Percentiles rank a stretch among this genome's conserved stretches.
Conservation (phyloP, 2,113 vertebrate genomes). For the Apeltes quadracus region DNA sequence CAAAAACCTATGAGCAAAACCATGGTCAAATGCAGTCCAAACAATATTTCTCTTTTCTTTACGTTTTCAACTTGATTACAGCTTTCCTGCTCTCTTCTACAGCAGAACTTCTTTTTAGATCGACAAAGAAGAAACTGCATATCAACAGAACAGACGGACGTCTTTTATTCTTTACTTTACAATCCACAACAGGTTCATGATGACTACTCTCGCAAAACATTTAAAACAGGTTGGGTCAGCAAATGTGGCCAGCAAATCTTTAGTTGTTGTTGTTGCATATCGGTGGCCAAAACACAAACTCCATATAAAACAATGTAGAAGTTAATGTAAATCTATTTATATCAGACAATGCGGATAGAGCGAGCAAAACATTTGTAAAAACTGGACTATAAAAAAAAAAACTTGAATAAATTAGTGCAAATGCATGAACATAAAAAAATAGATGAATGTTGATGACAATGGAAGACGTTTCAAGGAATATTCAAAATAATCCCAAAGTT, state of each 20-base stretch:
- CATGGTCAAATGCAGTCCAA: neutral
- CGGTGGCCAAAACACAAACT: neutral
- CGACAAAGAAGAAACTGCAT: neutral
- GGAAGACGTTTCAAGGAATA: neutral
- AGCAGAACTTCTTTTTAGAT: neutral
- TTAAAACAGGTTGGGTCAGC: slow-evolving; percentile 1
- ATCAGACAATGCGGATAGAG: neutral
- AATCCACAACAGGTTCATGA: neutral
- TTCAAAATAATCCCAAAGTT: too few relatives aligned
- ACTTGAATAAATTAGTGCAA: neutral
- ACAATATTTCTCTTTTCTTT: slow-evolving; percentile 5
- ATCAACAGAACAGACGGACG: neutral
- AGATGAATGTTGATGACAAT: neutral
- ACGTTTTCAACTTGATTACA: slow-evolving; percentile 12
- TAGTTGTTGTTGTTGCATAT: neutral
- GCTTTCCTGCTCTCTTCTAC: neutral
- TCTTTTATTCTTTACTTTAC: neutral
- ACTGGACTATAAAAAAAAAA: neutral
- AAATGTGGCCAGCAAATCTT: neutral
- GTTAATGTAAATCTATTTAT: neutral
- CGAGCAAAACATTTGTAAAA: too few relatives aligned
- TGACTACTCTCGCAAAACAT: slow-evolving; percentile 13
- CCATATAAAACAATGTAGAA: neutral
- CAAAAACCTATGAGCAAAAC: slow-evolving; percentile 3
- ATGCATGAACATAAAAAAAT: neutral